phyloP scores from a whole-genome alignment of 2,113 vertebrate species.

The Istiophorus platypterus region DNA sequence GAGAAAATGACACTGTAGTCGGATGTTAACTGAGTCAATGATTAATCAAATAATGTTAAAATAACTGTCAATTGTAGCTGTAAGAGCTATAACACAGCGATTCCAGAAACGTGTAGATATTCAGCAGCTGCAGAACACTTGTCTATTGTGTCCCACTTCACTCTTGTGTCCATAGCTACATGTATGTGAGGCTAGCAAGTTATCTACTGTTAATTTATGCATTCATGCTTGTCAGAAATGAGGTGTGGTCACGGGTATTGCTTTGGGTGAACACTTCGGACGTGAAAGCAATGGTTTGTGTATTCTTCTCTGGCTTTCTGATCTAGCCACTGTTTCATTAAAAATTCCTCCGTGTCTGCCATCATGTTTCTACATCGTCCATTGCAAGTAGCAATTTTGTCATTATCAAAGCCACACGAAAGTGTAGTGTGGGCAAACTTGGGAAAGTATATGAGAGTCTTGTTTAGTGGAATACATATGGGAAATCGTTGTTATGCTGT shows the following conservation, averaged over 20 bases:
- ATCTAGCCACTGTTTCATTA: slow-evolving; percentile 38
- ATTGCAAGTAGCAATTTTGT: slow-evolving; percentile 47
- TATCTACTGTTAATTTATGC: slow-evolving; percentile 5
- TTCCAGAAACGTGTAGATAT: not conserved
- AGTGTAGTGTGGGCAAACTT: slow-evolving; percentile 45
- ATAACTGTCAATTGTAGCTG: not conserved
- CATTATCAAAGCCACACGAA: slow-evolving; percentile 59
- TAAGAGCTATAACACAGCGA: not conserved
- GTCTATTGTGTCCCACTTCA: slow-evolving; percentile 1
- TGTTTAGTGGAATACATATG: slow-evolving; percentile 33
- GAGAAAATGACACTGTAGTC: not conserved
- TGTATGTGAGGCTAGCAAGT: not conserved
- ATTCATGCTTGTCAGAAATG: not conserved
- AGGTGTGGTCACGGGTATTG: not conserved
- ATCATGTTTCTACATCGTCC: slow-evolving; percentile 32
- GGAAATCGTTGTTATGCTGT: slow-evolving; percentile 2
- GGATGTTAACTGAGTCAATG: not conserved
- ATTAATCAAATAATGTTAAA: not conserved
- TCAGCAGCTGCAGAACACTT: slow-evolving; percentile 11
- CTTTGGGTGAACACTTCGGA: slow-evolving; percentile 17
- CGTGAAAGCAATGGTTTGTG: slow-evolving; percentile 28
- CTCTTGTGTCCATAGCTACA: not conserved
- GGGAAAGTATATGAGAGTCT: slow-evolving; percentile 40
- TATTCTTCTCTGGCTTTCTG: slow-evolving; percentile 36
- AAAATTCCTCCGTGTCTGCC: slow-evolving; percentile 33